Base-by-base conservation (phyloP, 2,888 invertebrate genomes). In the Aproaerema taeniolella region DNA sequence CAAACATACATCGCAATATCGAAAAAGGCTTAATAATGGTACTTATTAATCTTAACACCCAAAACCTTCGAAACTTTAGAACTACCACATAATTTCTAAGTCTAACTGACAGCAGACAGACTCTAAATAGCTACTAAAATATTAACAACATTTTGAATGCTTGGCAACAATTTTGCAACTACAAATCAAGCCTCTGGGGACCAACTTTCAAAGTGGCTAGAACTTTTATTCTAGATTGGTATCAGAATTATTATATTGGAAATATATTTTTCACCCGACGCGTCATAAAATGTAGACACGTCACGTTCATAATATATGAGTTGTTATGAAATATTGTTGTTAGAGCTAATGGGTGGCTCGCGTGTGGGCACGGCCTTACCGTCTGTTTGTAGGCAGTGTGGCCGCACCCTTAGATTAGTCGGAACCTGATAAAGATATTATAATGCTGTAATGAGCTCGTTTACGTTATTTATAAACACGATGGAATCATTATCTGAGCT, bases 291-390 rank as follows among this genome's bases (percentile, higher is more conserved):
- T 65, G 73, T 64, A 69, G 64, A 70, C 74, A 72, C 66, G 74
- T 70, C 72, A 70, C 65, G 64, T 71, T 68, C 71, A 75, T 78
- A 71, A 74, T 72, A 71, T 73, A 77, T 71, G 74, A 73, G 69
- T 67, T 64, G 53, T 57, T 61, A 64, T 78, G 73, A 80, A 72
- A 77, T 75, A 79, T 73, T 61, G 72, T 64, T 61, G 55, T 58
- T 58, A 55, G 52, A 55, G 56, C 60, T 82, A 82, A 85, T 83
- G 75, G 77, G 52, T 60, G 55, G 62, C 55, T 85, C 61, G 82
- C 85, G 79, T 81, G 83, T 64, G 62, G 73, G 55, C 75, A 62
- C 77, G 54, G 78, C 81, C 64, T 70, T 55, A 61, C 55, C 49
- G 47, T 47, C 50, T 41, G 49, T 45, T 50, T 50, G 50, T 50